phyloP scores from a whole-genome alignment of 2,888 invertebrate species.

The Chymomyza caudatula region DNA sequence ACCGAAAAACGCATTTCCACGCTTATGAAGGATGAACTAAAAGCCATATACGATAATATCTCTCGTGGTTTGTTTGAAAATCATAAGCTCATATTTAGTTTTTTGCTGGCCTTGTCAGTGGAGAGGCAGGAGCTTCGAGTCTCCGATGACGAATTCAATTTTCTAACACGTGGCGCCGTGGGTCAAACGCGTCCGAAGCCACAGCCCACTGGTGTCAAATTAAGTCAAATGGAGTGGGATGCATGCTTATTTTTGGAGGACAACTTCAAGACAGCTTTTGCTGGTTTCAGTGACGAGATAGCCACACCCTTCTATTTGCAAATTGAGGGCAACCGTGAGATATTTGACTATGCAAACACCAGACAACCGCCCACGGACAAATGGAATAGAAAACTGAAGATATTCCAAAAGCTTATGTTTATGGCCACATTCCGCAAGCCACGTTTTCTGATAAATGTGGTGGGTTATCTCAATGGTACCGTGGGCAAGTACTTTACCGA shows the following conservation, averaged over 20 bases:
- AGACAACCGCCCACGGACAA: constrained; percentile 75
- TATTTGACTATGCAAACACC: constrained; percentile 79
- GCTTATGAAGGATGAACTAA: constrained; percentile 87
- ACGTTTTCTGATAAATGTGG: constrained; percentile 88
- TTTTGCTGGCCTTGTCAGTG: constrained; percentile 88
- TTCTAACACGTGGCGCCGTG: constrained; percentile 86
- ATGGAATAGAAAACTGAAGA: constrained; percentile 83
- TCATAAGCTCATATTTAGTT: constrained; percentile 93
- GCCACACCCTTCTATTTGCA: constrained; percentile 80
- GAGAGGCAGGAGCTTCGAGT: constrained; percentile 82
- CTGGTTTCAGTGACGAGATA: constrained; percentile 80
- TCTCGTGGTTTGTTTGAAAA: constrained; percentile 93
- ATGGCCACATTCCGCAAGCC: constrained; percentile 88
- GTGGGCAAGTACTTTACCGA: constrained; percentile 90
- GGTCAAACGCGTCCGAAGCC: constrained; percentile 80
- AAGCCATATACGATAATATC: constrained; percentile 90
- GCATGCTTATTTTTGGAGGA: constrained; percentile 82
- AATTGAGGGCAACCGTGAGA: constrained; percentile 81
- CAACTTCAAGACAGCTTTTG: constrained; percentile 80
- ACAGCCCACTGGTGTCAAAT: constrained; percentile 79
- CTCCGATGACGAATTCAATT: constrained; percentile 84
- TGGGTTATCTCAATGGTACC: constrained; percentile 87
- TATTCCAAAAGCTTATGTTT: constrained; percentile 90
- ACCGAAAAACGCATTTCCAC: constrained; percentile 84
- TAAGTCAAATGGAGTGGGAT: constrained; percentile 86